These are phyloP conservation scores for Rhopalosiphum padi DNA, from an alignment of 1,140 invertebrate species.

Conservation along the genomic window DNA sequence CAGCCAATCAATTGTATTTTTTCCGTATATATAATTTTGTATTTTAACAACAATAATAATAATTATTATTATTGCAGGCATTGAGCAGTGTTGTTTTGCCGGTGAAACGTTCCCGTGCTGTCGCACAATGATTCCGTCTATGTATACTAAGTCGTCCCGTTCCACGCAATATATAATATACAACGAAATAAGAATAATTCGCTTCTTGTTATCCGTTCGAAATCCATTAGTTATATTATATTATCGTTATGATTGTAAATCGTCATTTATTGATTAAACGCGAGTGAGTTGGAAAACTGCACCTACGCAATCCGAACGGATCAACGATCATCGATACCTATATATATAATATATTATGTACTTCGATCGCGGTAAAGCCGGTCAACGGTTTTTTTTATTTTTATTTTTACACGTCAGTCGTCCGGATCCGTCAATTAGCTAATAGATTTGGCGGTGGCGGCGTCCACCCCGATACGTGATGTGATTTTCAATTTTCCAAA, in stretches of 20 bases:
- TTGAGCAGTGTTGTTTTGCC: neutral
- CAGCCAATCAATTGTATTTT: too few species aligned
- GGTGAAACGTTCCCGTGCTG: neutral
- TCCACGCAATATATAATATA: neutral
- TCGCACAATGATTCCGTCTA: neutral
- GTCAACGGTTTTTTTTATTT: neutral
- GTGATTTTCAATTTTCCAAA: slow-evolving; percentile 37
- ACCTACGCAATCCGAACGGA: neutral
- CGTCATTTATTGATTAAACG: neutral
- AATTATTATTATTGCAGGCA: too few species aligned
- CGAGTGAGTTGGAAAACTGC: neutral
- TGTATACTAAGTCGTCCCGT: too few species aligned
- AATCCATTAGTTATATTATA: neutral
- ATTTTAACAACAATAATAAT: too few species aligned
- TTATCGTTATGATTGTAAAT: neutral
- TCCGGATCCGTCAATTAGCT: slow-evolving; percentile 25
- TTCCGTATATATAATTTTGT: too few species aligned
- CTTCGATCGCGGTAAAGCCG: neutral
- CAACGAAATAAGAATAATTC: neutral
- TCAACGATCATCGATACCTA: neutral
- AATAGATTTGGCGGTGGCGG: neutral
- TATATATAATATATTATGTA: neutral
- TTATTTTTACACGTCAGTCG: neutral
- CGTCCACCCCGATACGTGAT: neutral
- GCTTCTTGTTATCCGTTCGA: neutral